Percentiles rank a stretch among this genome's conserved stretches.
phyloP scores from a whole-genome alignment of 2,113 vertebrate species.

The Cyanistes caeruleus region DNA sequence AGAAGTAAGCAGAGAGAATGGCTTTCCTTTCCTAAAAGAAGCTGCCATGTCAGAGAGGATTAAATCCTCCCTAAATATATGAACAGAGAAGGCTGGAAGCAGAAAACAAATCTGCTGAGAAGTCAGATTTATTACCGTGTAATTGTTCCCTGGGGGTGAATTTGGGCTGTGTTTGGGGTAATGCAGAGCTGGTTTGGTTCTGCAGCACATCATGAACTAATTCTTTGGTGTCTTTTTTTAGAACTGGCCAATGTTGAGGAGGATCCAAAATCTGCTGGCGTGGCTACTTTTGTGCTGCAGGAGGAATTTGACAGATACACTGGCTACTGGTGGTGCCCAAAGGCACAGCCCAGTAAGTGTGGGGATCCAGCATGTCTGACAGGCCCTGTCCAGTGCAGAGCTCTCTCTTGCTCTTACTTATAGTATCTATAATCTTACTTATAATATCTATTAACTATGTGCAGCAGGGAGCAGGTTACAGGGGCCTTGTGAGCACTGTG shows the following conservation, averaged over 20 bases:
- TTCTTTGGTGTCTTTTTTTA: conserved; percentile 44
- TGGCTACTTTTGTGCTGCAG: conserved; percentile 84
- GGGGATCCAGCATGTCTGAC: background rate
- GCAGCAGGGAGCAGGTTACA: background rate
- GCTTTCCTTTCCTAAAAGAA: background rate
- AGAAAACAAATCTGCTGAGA: conserved; percentile 19
- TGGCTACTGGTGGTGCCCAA: conserved; percentile 85
- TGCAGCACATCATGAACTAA: background rate
- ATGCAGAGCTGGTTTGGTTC: background rate
- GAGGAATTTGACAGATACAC: conserved; percentile 86
- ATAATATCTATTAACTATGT: too few species aligned
- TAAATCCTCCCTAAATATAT: conserved; percentile 5
- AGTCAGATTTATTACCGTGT: background rate
- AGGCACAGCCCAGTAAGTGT: conserved; percentile 76
- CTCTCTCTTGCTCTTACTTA: background rate
- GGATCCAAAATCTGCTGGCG: conserved; percentile 80
- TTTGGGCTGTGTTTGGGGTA: background rate
- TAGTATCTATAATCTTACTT: too few species aligned
- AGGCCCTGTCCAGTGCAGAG: background rate
- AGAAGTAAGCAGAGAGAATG: background rate
- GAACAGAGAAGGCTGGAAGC: background rate
- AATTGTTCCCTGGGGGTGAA: background rate
- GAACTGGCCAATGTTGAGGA: conserved; percentile 81
- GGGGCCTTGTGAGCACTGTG: background rate
- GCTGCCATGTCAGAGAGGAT: background rate